phyloP scores from a whole-genome alignment of 2,888 invertebrate genomes.

The Nomada lathburiana region DNA sequence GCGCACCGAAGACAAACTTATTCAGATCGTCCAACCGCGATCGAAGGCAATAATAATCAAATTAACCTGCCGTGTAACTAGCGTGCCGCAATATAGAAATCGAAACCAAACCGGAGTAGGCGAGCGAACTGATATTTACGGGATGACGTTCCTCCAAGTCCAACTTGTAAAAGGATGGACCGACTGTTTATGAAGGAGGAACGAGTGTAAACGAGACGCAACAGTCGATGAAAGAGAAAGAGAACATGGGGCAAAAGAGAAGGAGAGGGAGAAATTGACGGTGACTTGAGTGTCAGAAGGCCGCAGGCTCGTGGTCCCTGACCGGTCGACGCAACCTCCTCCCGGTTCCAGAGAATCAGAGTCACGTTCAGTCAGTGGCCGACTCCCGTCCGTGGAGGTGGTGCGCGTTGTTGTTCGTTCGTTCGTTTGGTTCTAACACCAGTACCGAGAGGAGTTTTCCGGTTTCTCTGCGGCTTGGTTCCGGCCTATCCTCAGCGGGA shows the following conservation, averaged over 20 bases:
- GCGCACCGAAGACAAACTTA: too few relatives aligned
- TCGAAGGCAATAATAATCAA: too few relatives aligned
- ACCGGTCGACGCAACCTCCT: slow-evolving; percentile 77
- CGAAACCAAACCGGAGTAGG: background rate
- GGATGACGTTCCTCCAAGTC: background rate
- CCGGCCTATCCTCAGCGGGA: slow-evolving; percentile 65
- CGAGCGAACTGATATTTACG: background rate
- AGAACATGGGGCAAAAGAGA: slow-evolving; percentile 7
- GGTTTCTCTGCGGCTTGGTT: slow-evolving; percentile 47
- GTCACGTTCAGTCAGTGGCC: slow-evolving; percentile 81
- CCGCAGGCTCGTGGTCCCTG: slow-evolving; percentile 74
- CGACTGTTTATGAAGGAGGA: slow-evolving; percentile 31
- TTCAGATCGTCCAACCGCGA: too few relatives aligned
- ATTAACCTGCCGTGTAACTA: too few relatives aligned
- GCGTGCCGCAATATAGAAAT: too few relatives aligned
- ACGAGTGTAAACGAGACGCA: slow-evolving; percentile 35
- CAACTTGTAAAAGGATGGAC: background rate
- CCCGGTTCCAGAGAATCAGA: slow-evolving; percentile 72
- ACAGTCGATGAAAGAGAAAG: slow-evolving; percentile 28
- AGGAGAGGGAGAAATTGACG: slow-evolving; percentile 64
- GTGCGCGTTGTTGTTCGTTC: slow-evolving; percentile 68
- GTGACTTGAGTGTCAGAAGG: slow-evolving; percentile 72
- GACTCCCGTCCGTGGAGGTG: slow-evolving; percentile 80
- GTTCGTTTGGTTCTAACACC: slow-evolving; percentile 28
- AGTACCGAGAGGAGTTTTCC: slow-evolving; percentile 59